These are phyloP conservation scores for Ammospiza maritima DNA, from an alignment of 2,797 vertebrate genomes.

Conservation along the genomic window DNA sequence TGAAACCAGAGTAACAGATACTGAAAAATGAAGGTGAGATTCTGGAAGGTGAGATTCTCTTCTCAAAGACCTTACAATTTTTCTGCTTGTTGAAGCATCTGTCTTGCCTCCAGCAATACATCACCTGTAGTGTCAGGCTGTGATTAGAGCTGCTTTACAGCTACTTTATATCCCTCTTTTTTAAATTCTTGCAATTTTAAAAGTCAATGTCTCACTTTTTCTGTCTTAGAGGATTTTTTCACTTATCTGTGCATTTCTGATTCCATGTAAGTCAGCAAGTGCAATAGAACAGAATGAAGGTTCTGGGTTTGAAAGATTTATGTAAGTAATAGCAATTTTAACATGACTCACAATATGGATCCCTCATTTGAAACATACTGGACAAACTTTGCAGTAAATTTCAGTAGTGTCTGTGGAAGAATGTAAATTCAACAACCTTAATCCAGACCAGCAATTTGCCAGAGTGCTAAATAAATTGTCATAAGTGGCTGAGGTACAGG, in stretches of 20 bases:
- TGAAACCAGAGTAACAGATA: background rate
- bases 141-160: background rate
- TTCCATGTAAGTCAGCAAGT: background rate
- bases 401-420: background rate
- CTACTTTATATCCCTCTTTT: background rate
- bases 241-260: background rate
- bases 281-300: background rate
- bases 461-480: conserved; percentile 29
- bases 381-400: background rate
- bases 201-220: background rate
- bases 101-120: background rate
- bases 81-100: background rate
- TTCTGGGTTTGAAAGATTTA: background rate
- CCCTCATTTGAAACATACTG: background rate
- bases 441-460: background rate
- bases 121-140: background rate
- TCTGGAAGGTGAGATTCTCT: background rate
- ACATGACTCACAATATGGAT: background rate
- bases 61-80: background rate
- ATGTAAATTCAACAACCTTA: background rate
- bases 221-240: background rate
- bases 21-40: background rate
- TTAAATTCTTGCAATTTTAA: background rate
- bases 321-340: background rate
- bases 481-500: background rate